phyloP scores from a whole-genome alignment of 2,113 vertebrate genomes.

The Pica pica region DNA sequence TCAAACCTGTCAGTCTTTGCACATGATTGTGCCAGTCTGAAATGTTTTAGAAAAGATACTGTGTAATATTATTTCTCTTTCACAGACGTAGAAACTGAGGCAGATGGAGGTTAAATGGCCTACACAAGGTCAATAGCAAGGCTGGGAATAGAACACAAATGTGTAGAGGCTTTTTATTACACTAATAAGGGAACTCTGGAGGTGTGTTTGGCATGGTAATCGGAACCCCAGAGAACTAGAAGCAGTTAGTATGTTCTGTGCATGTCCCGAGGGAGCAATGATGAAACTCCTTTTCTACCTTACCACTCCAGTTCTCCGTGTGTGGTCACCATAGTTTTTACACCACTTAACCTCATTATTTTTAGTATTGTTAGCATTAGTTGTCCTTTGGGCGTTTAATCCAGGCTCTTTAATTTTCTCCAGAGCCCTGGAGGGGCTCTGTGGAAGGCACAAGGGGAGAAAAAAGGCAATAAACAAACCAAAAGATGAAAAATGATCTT shows the following conservation, averaged over 20 bases:
- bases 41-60: neutral
- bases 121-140: conserved; percentile 59
- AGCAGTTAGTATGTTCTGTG: conserved; percentile 16
- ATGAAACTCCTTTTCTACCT: conserved; percentile 72
- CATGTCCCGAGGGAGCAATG: conserved; percentile 64
- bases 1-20: neutral
- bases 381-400: conserved; percentile 67
- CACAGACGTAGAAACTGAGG: conserved; percentile 50
- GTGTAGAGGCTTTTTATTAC: conserved; percentile 67
- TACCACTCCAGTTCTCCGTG: conserved; percentile 21
- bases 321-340: conserved; percentile 37
- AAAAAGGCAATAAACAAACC: conserved; percentile 1
- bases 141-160: conserved; percentile 58
- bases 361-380: conserved; percentile 45
- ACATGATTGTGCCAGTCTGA: neutral
- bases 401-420: conserved; percentile 63
- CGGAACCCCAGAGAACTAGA: conserved; percentile 50
- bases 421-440: conserved; percentile 43
- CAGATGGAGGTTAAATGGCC: conserved; percentile 57
- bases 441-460: conserved; percentile 17
- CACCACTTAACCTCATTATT: conserved; percentile 36
- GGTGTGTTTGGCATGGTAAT: conserved; percentile 64
- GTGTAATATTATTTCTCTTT: neutral
- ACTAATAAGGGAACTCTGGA: conserved; percentile 65
- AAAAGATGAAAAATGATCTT: conserved; percentile 27